Conservation (phyloP, 2,113 vertebrate genomes). For the Microcebus griseorufus region DNA sequence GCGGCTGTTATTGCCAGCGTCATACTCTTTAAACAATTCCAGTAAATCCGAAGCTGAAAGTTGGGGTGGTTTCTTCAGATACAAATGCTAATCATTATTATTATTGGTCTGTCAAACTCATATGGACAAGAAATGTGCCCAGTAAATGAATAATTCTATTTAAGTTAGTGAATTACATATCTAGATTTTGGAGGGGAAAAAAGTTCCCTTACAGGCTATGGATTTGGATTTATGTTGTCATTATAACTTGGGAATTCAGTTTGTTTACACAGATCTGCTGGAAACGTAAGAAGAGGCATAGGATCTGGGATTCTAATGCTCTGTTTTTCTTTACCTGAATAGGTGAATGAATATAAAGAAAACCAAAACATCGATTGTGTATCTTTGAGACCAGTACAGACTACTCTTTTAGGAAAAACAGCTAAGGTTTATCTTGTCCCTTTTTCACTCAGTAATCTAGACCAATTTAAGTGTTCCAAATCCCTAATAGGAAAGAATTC, state of each 20-base stretch:
- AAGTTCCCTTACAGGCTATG: neutral
- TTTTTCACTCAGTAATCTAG: conserved; percentile 65
- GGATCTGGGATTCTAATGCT: conserved; percentile 28
- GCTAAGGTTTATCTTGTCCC: conserved; percentile 62
- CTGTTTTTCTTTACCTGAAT: conserved; percentile 41
- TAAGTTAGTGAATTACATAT: neutral
- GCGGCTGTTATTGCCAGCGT: neutral
- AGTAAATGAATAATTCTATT: neutral
- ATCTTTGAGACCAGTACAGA: conserved; percentile 48
- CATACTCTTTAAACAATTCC: neutral
- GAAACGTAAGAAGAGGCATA: neutral
- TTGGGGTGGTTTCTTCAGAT: neutral
- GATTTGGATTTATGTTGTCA: conserved; percentile 37
- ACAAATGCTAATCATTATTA: neutral
- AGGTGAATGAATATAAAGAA: conserved; percentile 74
- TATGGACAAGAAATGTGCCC: neutral
- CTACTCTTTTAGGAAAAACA: conserved; percentile 54
- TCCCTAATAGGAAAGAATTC: conserved; percentile 46
- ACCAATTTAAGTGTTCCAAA: neutral
- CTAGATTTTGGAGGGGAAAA: neutral
- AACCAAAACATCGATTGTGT: neutral
- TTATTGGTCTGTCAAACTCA: neutral
- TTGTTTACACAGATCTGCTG: neutral
- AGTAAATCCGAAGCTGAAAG: neutral
- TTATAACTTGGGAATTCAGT: conserved; percentile 5